These are phyloP conservation scores for Xanthostigma xanthostigma DNA, from an alignment of 2,888 invertebrate genomes.

Conservation along the genomic window DNA sequence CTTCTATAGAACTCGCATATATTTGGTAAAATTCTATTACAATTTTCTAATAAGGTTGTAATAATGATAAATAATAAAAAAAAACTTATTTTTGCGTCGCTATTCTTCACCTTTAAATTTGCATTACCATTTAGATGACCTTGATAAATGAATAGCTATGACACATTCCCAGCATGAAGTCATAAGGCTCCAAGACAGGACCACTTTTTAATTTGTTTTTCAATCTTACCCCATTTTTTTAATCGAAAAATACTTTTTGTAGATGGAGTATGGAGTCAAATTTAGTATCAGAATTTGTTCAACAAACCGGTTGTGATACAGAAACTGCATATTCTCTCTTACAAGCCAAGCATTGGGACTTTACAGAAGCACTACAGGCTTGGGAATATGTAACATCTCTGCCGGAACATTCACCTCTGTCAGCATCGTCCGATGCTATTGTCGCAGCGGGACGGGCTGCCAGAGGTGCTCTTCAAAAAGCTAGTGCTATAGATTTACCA, in stretches of 20 bases:
- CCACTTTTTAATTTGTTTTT: too few relatives aligned
- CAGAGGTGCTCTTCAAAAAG: slow-evolving; percentile 1
- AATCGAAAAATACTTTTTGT: background rate
- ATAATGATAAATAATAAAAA: too few relatives aligned
- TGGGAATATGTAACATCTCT: slow-evolving; percentile 5
- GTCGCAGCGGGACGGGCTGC: background rate
- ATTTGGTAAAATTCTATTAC: too few relatives aligned
- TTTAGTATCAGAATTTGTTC: slow-evolving; percentile 7
- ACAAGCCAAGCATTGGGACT: slow-evolving; percentile 9
- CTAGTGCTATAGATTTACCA: slow-evolving; percentile 4
- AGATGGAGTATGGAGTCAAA: slow-evolving; percentile 9
- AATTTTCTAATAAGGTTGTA: too few relatives aligned
- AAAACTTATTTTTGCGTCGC: too few relatives aligned
- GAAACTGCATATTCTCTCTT: slow-evolving; percentile 10
- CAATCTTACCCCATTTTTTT: too few relatives aligned
- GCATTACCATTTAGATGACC: too few relatives aligned
- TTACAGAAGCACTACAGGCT: slow-evolving; percentile 7
- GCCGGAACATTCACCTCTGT: background rate
- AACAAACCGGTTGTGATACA: slow-evolving; percentile 10
- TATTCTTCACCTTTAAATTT: too few relatives aligned
- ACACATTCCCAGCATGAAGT: too few relatives aligned
- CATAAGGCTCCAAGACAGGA: too few relatives aligned
- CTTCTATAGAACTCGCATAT: too few relatives aligned
- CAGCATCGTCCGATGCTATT: background rate
- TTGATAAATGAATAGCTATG: too few relatives aligned